phyloP scores from a whole-genome alignment of 2,113 vertebrate species.

The Toxotes chatareus region DNA sequence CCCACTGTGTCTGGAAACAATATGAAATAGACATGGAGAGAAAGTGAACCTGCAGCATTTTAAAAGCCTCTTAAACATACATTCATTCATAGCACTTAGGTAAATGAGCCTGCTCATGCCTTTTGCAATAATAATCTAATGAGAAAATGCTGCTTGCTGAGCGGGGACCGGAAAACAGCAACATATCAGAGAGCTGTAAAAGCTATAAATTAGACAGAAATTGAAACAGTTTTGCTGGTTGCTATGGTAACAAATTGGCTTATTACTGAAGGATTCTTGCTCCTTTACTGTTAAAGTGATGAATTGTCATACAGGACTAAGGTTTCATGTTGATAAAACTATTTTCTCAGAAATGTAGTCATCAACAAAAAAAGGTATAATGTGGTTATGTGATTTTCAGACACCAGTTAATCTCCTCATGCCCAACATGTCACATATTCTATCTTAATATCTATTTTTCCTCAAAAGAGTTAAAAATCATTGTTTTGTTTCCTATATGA shows the following conservation, averaged over 20 bases:
- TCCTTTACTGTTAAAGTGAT: background rate
- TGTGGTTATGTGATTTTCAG: too few relatives aligned
- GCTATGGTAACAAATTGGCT: constrained; percentile 78
- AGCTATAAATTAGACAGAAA: constrained; percentile 75
- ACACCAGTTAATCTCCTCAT: too few relatives aligned
- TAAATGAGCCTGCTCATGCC: constrained; percentile 75
- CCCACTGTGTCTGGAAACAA: constrained; percentile 63
- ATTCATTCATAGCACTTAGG: constrained; percentile 74
- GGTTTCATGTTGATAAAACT: background rate
- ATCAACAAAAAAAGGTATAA: too few relatives aligned
- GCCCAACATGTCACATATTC: too few relatives aligned
- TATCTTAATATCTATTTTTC: too few relatives aligned
- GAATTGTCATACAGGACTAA: background rate
- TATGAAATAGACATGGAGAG: constrained; percentile 37
- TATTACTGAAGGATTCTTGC: constrained; percentile 68
- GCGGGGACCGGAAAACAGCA: constrained; percentile 62
- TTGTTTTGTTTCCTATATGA: background rate
- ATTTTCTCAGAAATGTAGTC: too few relatives aligned
- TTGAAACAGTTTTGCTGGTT: constrained; percentile 49
- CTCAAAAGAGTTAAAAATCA: too few relatives aligned
- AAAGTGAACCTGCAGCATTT: constrained; percentile 47
- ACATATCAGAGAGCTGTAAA: constrained; percentile 61
- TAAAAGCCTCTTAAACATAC: constrained; percentile 68
- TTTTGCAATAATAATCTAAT: constrained; percentile 79
- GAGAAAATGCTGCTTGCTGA: constrained; percentile 79